phyloP scores from a whole-genome alignment of 2,888 invertebrate species.

The Sinotaia quadrata region DNA sequence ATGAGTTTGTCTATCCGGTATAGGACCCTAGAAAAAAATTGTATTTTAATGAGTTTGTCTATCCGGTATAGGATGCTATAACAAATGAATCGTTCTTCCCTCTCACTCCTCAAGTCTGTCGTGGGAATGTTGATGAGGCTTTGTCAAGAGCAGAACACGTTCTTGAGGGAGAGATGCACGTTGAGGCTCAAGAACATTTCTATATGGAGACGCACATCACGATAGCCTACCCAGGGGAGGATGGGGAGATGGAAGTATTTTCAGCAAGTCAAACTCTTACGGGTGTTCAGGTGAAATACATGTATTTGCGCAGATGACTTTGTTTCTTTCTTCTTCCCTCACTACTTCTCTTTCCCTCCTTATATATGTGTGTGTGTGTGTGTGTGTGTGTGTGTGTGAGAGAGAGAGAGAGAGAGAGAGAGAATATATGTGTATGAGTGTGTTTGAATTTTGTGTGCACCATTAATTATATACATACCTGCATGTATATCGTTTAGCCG shows the following conservation, averaged over 20 bases:
- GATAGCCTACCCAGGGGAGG: constrained; percentile 76
- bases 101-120: neutral
- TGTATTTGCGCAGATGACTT: neutral
- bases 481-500: neutral
- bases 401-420: constrained; percentile 33
- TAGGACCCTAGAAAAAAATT: neutral
- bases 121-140: constrained; percentile 79
- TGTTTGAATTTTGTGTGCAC: constrained; percentile 25
- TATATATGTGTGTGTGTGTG: neutral
- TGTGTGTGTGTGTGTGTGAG: constrained; percentile 22
- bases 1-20: neutral
- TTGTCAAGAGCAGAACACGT: constrained; percentile 81
- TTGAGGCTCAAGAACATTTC: constrained; percentile 97
- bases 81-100: constrained; percentile 39
- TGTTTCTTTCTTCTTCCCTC: neutral
- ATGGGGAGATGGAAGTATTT: constrained; percentile 88
- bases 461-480: neutral
- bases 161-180: constrained; percentile 84
- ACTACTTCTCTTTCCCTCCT: neutral
- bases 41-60: neutral
- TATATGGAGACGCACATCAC: constrained; percentile 86
- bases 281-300: constrained; percentile 62
- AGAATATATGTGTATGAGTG: constrained; percentile 27
- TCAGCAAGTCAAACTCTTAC: constrained; percentile 82
- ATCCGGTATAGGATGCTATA: constrained; percentile 42